These are phyloP conservation scores for Euspilapteryx auroguttella DNA, from an alignment of 2,888 invertebrate species.

Conservation along the genomic window DNA sequence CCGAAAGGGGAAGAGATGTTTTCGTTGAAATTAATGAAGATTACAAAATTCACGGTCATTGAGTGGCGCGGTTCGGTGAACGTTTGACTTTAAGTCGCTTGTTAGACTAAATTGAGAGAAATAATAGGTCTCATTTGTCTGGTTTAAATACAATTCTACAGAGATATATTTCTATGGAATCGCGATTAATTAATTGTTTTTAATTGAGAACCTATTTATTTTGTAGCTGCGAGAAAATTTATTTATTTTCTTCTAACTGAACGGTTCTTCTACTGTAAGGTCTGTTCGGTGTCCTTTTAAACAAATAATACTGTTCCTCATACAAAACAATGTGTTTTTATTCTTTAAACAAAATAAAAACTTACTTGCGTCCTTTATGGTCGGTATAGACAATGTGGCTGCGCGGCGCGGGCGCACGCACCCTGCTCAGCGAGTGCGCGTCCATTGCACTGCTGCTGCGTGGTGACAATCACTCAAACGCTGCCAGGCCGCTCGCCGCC, in stretches of 20 bases:
- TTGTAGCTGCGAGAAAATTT: too few species aligned
- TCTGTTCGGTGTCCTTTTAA: too few species aligned
- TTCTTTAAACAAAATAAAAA: too few species aligned
- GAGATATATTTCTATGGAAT: conserved; percentile 28
- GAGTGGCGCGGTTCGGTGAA: conserved; percentile 49
- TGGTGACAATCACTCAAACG: too few species aligned
- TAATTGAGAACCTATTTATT: too few species aligned
- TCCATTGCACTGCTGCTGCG: too few species aligned
- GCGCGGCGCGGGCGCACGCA: conserved; percentile 28
- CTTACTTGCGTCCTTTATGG: conserved; percentile 56
- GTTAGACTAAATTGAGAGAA: conserved; percentile 59
- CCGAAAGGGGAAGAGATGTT: conserved; percentile 36
- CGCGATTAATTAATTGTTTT: conserved; percentile 12
- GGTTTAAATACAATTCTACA: conserved; percentile 25
- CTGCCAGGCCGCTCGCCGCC: too few species aligned
- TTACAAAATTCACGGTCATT: conserved; percentile 59
- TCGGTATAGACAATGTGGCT: conserved; percentile 57
- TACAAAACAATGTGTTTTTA: too few species aligned
- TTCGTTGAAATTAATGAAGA: conserved; percentile 54
- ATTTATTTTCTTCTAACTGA: too few species aligned
- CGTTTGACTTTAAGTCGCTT: conserved; percentile 54
- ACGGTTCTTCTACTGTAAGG: too few species aligned
- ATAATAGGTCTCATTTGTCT: conserved; percentile 57
- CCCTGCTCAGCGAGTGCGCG: not conserved
- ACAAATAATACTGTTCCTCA: too few species aligned